These are phyloP conservation scores for Saxicola maurus DNA, from an alignment of 2,797 vertebrate species.

Conservation along the genomic window DNA sequence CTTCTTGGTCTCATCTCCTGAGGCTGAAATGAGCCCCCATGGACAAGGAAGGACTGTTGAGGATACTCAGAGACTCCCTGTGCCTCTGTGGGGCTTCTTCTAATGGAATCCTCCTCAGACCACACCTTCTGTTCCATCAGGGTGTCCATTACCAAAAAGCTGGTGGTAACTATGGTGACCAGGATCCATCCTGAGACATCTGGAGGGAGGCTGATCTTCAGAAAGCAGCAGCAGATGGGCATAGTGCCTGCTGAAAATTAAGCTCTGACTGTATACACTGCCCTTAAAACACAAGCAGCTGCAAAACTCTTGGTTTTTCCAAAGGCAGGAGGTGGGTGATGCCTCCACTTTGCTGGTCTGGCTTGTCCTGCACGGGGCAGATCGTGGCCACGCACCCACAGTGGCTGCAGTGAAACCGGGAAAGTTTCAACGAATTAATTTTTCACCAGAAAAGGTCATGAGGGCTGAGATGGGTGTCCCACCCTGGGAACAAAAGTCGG, in stretches of 20 bases:
- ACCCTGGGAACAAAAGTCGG: not conserved
- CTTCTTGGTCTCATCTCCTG: not conserved
- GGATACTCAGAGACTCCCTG: not conserved
- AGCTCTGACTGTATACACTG: not conserved
- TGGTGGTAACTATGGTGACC: not conserved
- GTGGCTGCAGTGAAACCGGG: accelerated
- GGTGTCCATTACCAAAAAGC: not conserved
- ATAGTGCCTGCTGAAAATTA: not conserved
- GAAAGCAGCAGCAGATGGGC: not conserved
- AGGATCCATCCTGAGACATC: not conserved
- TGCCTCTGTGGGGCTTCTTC: not conserved
- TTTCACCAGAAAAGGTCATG: not conserved
- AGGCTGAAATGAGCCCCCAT: not conserved
- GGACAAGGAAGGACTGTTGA: not conserved
- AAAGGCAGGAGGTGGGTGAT: not conserved
- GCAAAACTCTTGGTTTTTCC: not conserved
- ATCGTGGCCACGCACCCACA: accelerated
- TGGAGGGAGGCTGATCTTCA: not conserved
- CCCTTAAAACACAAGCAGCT: not conserved
- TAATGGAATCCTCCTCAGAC: not conserved
- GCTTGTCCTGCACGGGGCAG: accelerated
- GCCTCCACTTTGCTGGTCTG: not conserved
- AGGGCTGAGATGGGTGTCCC: not conserved
- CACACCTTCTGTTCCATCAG: not conserved
- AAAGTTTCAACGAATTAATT: not conserved